These are phyloP conservation scores for Heptranchias perlo DNA, from an alignment of 2,113 vertebrate species.

Conservation along the genomic window DNA sequence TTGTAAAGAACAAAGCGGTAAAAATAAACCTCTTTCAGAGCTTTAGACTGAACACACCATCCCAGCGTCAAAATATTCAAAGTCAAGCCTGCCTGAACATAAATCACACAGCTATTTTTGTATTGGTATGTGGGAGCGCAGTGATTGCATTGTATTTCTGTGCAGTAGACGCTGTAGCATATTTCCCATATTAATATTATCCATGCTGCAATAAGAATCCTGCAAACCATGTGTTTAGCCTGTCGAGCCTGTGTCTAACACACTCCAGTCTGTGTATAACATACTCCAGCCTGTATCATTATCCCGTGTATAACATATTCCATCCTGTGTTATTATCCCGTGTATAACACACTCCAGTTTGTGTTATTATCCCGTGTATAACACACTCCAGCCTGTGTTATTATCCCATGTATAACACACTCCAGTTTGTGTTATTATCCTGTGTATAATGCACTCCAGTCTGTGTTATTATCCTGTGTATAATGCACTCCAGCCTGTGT, in stretches of 20 bases:
- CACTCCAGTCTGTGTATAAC: not conserved
- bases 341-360: not conserved
- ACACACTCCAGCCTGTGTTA: too few species aligned
- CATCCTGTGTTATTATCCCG: not conserved
- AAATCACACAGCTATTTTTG: not conserved
- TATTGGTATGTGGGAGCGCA: not conserved
- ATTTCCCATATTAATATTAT: slow-evolving; percentile 19
- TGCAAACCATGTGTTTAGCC: not conserved
- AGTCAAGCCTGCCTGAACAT: not conserved
- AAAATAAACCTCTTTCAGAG: not conserved
- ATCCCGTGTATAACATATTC: not conserved
- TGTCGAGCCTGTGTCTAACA: not conserved
- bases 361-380: too few species aligned
- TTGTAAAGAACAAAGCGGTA: not conserved
- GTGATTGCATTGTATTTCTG: not conserved
- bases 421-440: too few species aligned
- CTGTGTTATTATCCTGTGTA: too few species aligned
- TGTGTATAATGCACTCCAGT: too few species aligned
- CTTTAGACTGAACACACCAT: not conserved
- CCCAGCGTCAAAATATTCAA: not conserved
- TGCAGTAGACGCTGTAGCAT: not conserved
- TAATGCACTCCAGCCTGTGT: too few species aligned
- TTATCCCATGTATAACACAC: too few species aligned
- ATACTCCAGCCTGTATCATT: not conserved
- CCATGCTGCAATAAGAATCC: not conserved